Percentiles rank a stretch among this genome's conserved stretches.
phyloP scores from a whole-genome alignment of 2,797 vertebrate genomes.

The Platyrinchus mystaceus region DNA sequence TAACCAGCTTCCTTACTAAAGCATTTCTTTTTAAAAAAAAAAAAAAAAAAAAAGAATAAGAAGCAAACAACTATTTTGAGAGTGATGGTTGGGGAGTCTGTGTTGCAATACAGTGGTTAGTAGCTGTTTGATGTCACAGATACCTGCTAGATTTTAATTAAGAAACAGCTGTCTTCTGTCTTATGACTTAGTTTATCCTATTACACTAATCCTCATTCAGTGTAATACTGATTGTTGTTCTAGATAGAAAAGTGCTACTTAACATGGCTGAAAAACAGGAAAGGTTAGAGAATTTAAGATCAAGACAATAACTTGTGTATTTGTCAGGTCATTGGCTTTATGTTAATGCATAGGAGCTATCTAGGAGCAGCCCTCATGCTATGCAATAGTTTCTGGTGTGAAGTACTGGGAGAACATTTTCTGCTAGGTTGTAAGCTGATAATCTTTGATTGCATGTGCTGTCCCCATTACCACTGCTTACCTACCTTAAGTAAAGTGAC shows the following conservation, averaged over 20 bases:
- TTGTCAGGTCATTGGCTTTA: not conserved
- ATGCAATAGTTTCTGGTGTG: not conserved
- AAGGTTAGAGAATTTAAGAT: constrained; percentile 21
- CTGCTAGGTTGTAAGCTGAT: not conserved
- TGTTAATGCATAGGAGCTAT: not conserved
- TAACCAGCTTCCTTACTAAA: not conserved
- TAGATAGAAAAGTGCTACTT: constrained; percentile 36
- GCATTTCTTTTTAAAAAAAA: not conserved
- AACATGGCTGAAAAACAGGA: constrained; percentile 39
- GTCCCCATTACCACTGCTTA: not conserved
- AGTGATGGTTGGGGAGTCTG: not conserved
- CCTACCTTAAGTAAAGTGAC: not conserved
- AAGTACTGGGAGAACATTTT: not conserved
- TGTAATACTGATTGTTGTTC: constrained; percentile 36
- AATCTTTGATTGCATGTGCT: not conserved
- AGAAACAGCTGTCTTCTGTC: constrained; percentile 22
- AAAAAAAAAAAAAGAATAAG: not conserved
- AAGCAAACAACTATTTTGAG: not conserved
- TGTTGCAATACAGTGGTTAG: constrained; percentile 2
- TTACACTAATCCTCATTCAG: not conserved
- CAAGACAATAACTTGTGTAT: not conserved
- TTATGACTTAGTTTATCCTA: constrained; percentile 7
- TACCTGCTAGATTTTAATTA: constrained; percentile 43
- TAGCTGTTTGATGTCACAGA: constrained; percentile 14
- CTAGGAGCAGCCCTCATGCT: not conserved